phyloP scores from a whole-genome alignment of 2,888 invertebrate genomes.

The Spodoptera picta region DNA sequence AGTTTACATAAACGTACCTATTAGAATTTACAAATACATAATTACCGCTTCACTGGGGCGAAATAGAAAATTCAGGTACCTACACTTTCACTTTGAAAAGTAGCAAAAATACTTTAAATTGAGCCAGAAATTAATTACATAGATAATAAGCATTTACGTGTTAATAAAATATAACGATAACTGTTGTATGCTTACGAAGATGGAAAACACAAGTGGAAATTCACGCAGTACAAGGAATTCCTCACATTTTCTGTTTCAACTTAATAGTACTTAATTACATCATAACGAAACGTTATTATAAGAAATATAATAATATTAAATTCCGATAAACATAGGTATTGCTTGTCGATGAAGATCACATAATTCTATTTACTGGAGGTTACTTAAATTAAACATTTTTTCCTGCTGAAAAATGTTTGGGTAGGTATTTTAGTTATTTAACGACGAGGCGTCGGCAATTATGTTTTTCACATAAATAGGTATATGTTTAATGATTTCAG shows the following conservation, averaged over 20 bases:
- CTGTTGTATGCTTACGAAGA: constrained; percentile 10
- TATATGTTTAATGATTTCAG: too few relatives aligned
- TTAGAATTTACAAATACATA: too few relatives aligned
- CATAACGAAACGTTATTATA: constrained; percentile 6
- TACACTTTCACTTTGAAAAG: too few relatives aligned
- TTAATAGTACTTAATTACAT: constrained; percentile 10
- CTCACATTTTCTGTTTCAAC: constrained; percentile 11
- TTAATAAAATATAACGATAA: constrained; percentile 14
- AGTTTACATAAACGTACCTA: too few relatives aligned
- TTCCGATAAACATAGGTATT: background rate
- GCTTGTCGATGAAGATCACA: background rate
- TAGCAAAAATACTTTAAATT: too few relatives aligned
- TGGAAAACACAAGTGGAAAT: constrained; percentile 33
- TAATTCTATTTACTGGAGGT: background rate
- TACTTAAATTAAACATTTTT: too few relatives aligned
- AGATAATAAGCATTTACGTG: background rate
- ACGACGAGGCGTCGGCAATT: too few relatives aligned
- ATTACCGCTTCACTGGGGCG: too few relatives aligned
- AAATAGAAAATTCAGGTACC: too few relatives aligned
- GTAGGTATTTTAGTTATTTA: too few relatives aligned
- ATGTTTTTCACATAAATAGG: too few relatives aligned
- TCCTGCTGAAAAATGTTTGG: too few relatives aligned
- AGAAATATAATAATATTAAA: background rate
- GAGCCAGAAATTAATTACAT: background rate
- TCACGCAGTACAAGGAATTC: constrained; percentile 15